Evolutionary conservation across 2,797 vertebrate genomes (phyloP).

Genomic region (Lacerta bilineata): DNA sequence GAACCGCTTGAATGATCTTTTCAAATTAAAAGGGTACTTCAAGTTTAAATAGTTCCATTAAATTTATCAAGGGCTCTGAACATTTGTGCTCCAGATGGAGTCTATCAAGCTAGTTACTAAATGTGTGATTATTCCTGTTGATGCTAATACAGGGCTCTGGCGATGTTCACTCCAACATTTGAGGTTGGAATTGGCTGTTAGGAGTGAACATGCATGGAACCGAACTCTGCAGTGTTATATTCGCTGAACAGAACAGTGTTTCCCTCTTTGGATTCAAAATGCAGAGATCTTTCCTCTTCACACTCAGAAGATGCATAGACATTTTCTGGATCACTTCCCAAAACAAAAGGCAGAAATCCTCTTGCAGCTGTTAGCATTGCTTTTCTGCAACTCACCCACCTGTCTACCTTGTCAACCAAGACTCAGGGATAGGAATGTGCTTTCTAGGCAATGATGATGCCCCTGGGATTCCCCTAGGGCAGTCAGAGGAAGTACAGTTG

Average conservation of each 20-base stretch:
- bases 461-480: background rate
- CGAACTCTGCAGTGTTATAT: background rate
- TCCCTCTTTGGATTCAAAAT: too few species aligned
- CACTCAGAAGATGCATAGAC: background rate
- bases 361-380: background rate
- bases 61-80: constrained; percentile 67
- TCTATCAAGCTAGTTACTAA: constrained; percentile 40
- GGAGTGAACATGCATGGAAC: background rate
- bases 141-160: constrained; percentile 7
- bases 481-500: background rate
- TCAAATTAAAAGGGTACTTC: constrained; percentile 75
- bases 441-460: background rate
- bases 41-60: constrained; percentile 65
- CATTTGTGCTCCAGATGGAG: constrained; percentile 50
- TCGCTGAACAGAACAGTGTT: background rate
- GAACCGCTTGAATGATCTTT: constrained; percentile 71
- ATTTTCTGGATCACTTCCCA: background rate
- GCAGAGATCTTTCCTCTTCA: background rate
- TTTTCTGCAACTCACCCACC: background rate
- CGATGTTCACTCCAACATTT: constrained; percentile 33
- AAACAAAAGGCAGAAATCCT: background rate
- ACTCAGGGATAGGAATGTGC: background rate
- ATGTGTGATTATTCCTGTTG: constrained; percentile 43
- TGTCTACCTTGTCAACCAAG: background rate
- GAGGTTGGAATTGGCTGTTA: constrained; percentile 16